These are phyloP conservation scores for Cheilosia pagana DNA, from an alignment of 2,888 invertebrate genomes.

Conservation along the genomic window DNA sequence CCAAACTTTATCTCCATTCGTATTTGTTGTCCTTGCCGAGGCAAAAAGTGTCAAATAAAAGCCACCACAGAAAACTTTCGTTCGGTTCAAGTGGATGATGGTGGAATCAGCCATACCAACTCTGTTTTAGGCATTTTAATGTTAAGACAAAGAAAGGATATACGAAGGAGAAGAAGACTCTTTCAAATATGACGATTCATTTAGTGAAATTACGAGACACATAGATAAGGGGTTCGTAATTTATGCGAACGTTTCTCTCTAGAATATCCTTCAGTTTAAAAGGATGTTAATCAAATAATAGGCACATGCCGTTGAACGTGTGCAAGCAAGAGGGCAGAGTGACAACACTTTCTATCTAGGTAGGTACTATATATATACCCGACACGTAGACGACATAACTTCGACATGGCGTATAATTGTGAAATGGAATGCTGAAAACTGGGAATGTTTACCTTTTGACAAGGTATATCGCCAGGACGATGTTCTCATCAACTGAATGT, in stretches of 20 bases:
- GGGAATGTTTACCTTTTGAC: constrained; percentile 73
- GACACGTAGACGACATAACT: constrained; percentile 67
- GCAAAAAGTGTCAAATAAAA: constrained; percentile 74
- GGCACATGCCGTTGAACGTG: constrained; percentile 33
- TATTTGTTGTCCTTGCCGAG: constrained; percentile 39
- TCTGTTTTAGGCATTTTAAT: constrained; percentile 45
- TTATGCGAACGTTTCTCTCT: constrained; percentile 59
- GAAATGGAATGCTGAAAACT: constrained; percentile 65
- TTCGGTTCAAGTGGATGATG: constrained; percentile 61
- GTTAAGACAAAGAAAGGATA: constrained; percentile 44
- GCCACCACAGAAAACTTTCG: constrained; percentile 70
- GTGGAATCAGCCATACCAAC: constrained; percentile 21
- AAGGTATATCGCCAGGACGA: constrained; percentile 69
- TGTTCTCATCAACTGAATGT: constrained; percentile 67
- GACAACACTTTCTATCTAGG: constrained; percentile 13
- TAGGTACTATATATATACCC: neutral
- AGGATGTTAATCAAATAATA: constrained; percentile 71
- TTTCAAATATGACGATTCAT: constrained; percentile 74
- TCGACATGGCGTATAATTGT: constrained; percentile 22
- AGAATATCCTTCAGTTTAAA: constrained; percentile 49
- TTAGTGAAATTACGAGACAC: constrained; percentile 72
- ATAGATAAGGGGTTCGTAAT: constrained; percentile 68
- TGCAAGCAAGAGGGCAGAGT: constrained; percentile 57
- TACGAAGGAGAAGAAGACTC: constrained; percentile 21
- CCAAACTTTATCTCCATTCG: constrained; percentile 6